Evolutionary conservation across 2,113 vertebrate species (phyloP).

Genomic region (Struthio camelus): DNA sequence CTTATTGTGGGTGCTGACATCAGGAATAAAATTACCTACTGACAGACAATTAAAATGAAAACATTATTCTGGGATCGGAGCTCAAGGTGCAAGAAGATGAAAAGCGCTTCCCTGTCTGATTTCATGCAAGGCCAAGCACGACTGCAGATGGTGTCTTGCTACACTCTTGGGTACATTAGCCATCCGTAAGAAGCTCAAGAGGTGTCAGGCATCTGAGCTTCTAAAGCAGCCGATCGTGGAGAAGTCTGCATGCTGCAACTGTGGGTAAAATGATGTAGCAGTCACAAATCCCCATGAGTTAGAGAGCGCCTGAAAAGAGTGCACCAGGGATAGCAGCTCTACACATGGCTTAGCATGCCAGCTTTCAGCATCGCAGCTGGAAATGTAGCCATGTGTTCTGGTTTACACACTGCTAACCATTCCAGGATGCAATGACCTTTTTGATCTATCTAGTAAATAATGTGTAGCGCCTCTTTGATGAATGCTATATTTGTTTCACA

Average conservation of each 20-base stretch:
- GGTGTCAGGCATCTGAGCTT: neutral
- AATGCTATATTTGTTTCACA: neutral
- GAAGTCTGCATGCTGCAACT: neutral
- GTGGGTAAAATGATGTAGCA: neutral
- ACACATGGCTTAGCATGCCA: neutral
- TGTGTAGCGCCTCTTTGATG: neutral
- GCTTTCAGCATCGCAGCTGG: neutral
- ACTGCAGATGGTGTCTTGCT: neutral
- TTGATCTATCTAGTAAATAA: neutral
- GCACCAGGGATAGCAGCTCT: neutral
- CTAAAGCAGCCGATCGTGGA: neutral
- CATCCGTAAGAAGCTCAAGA: neutral
- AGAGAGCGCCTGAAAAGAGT: neutral
- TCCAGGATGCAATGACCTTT: neutral
- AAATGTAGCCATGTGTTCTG: neutral
- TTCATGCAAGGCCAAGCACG: neutral
- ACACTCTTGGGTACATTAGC: neutral
- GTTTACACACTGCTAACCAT: neutral
- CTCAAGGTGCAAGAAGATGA: conserved; percentile 4
- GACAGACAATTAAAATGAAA: conserved; percentile 39
- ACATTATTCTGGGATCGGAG: conserved; percentile 9
- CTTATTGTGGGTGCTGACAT: conserved; percentile 14
- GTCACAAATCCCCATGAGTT: neutral
- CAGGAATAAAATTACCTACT: conserved; percentile 3
- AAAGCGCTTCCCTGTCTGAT: conserved; percentile 4